Percentiles rank a stretch among this genome's conserved stretches.
Conservation (phyloP, 2,888 invertebrate genomes). For the Gymnoscelis rufifasciata region DNA sequence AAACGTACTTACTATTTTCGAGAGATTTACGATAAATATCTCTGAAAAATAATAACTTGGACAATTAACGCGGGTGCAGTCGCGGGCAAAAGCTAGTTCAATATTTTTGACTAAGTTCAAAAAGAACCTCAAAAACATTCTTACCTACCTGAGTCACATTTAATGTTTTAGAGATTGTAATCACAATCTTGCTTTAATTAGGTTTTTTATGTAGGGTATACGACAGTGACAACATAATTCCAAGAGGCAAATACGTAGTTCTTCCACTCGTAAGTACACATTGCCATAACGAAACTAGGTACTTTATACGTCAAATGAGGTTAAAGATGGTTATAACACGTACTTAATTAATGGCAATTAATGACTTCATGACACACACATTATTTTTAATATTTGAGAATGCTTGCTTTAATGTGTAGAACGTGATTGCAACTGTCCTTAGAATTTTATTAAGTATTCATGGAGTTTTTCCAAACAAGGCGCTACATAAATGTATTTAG, state of each 20-base stretch:
- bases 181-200: slow-evolving; percentile 26
- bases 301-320: slow-evolving; percentile 30
- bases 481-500: no score
- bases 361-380: slow-evolving; percentile 28
- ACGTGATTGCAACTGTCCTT: slow-evolving; percentile 30
- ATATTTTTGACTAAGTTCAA: no score
- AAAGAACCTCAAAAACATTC: no score
- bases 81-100: no score
- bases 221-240: slow-evolving; percentile 33
- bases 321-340: slow-evolving; percentile 15
- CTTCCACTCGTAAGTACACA: slow-evolving; percentile 35
- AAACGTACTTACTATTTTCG: no score
- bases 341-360: slow-evolving; percentile 27
- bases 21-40: no score
- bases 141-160: no score
- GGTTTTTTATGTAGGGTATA: slow-evolving; percentile 2
- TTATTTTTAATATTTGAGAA: slow-evolving; percentile 32
- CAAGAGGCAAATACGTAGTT: slow-evolving; percentile 30
- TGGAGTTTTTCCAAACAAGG: no score
- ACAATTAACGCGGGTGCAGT: no score
- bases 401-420: slow-evolving; percentile 29
- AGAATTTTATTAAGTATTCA: no score
- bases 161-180: no score
- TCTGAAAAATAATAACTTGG: no score
- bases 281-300: slow-evolving; percentile 35